These are phyloP conservation scores for Ellobius talpinus DNA, from an alignment of 2,113 vertebrate genomes.

Conservation along the genomic window DNA sequence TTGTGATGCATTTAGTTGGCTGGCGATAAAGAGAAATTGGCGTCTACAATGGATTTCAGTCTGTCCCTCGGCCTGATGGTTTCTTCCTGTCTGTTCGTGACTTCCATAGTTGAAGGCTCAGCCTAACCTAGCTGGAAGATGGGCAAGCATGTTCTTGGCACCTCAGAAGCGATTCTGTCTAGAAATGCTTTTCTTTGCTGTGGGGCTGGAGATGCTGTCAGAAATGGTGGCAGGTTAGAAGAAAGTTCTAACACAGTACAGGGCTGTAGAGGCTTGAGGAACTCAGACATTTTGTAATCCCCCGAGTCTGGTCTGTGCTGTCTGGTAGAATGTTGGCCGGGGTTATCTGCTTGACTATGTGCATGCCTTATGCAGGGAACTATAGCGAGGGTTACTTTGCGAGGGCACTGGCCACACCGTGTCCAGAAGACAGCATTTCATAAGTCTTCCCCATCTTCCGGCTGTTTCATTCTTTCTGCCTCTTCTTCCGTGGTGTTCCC, in stretches of 20 bases:
- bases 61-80: background rate
- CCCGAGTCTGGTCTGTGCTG: background rate
- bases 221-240: background rate
- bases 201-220: accelerated
- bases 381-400: no score
- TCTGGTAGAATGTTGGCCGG: no score
- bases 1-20: background rate
- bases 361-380: background rate
- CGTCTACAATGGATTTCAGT: background rate
- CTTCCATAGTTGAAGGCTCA: background rate
- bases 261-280: background rate
- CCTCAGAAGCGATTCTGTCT: constrained; percentile 35
- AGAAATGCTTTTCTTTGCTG: background rate
- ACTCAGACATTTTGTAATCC: background rate
- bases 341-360: no score
- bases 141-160: constrained; percentile 39
- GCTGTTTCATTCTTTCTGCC: background rate
- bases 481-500: background rate
- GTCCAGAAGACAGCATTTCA: background rate
- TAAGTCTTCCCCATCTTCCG: background rate
- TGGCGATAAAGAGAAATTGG: background rate
- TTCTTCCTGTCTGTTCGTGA: background rate
- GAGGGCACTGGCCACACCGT: no score
- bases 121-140: background rate
- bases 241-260: background rate